Evolutionary conservation across 2,888 invertebrate species (phyloP).

Genomic region (Protonemura montana): DNA sequence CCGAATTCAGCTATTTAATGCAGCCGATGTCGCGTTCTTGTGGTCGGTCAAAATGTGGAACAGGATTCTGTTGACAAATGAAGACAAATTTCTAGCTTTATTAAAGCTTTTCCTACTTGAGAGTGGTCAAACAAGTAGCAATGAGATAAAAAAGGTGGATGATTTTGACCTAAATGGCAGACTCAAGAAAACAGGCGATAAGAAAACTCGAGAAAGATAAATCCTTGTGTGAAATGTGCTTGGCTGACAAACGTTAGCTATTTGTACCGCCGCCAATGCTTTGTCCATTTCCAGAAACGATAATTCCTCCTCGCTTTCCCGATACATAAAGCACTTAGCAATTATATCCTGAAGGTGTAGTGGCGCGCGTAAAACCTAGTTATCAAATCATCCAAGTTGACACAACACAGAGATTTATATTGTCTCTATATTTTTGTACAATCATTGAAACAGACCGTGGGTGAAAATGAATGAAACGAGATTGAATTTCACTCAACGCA

Average conservation of each 20-base stretch:
- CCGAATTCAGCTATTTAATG: neutral
- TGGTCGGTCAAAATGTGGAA: neutral
- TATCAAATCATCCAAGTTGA: neutral
- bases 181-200: neutral
- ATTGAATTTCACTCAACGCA: neutral
- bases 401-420: neutral
- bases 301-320: neutral
- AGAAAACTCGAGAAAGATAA: neutral
- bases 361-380: neutral
- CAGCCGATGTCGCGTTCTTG: neutral
- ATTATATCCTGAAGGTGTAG: neutral
- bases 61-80: constrained; percentile 12
- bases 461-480: neutral
- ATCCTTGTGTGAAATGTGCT: constrained; percentile 4
- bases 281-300: neutral
- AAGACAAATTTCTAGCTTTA: constrained; percentile 2
- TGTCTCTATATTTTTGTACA: neutral
- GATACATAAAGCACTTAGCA: neutral
- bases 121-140: neutral
- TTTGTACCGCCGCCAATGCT: neutral
- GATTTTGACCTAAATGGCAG: neutral
- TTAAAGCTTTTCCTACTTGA: neutral
- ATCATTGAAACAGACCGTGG: neutral
- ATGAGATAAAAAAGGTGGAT: neutral
- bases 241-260: neutral